A percentile compares a stretch with the other conserved stretches of the same genome.
Conservation (phyloP, 1,140 invertebrate species). For the Capitella teleta region DNA sequence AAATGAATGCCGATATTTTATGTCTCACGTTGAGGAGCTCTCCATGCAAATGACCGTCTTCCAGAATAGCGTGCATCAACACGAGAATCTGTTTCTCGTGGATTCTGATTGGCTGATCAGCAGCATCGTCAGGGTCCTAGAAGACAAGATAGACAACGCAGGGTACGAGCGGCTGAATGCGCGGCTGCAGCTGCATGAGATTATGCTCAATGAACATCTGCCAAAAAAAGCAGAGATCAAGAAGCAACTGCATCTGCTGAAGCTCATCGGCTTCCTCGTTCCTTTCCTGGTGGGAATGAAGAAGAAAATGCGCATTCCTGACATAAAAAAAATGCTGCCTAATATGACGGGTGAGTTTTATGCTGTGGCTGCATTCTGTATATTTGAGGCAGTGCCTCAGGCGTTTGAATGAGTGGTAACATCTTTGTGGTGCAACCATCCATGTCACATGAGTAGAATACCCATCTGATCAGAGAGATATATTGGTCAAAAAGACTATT, state of each 20-base stretch:
- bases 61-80: slow-evolving; percentile 22
- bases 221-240: slow-evolving; percentile 25
- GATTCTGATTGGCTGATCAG: slow-evolving; percentile 30
- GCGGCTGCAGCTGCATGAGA: slow-evolving; percentile 32
- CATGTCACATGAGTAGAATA: too few relatives aligned
- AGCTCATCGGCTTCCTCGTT: slow-evolving; percentile 34
- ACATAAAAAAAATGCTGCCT: slow-evolving; percentile 27
- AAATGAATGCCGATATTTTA: slow-evolving; percentile 22
- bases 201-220: slow-evolving; percentile 16
- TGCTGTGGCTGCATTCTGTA: too few relatives aligned
- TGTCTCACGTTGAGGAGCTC: slow-evolving; percentile 30
- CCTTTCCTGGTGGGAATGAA: slow-evolving; percentile 39
- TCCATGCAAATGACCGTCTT: slow-evolving; percentile 32
- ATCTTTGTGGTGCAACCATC: too few relatives aligned
- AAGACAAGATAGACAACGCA: slow-evolving; percentile 29
- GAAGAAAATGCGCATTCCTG: slow-evolving; percentile 40
- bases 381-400: too few relatives aligned
- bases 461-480: too few relatives aligned
- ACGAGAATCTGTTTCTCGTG: slow-evolving; percentile 33
- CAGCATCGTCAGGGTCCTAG: slow-evolving; percentile 25
- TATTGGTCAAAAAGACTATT: too few relatives aligned
- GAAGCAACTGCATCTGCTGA: slow-evolving; percentile 29
- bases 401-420: too few relatives aligned
- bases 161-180: slow-evolving; percentile 36
- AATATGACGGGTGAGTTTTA: slow-evolving; percentile 24